Percentiles rank a stretch among this genome's conserved stretches.
Conservation (phyloP, 2,113 vertebrate species). For the Sterrhoptilus dennistouni region DNA sequence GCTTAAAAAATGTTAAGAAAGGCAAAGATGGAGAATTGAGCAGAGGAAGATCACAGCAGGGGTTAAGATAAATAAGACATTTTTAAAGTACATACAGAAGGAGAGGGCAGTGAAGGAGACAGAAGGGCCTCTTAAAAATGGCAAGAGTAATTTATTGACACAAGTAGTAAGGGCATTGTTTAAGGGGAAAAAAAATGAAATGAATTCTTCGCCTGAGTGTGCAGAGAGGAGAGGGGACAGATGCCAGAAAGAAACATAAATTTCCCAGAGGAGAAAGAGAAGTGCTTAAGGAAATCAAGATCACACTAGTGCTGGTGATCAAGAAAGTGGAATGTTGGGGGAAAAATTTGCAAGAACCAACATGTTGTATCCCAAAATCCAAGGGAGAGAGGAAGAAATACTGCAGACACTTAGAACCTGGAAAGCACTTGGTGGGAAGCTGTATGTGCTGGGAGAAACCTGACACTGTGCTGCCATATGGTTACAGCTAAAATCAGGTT, state of each 20-base stretch:
- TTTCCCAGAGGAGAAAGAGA: conserved; percentile 30
- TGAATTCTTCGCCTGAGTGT: not conserved
- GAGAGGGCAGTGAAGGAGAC: conserved; percentile 41
- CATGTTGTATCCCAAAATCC: not conserved
- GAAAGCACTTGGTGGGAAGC: conserved; percentile 23
- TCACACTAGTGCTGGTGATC: not conserved
- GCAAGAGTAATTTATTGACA: conserved; percentile 53
- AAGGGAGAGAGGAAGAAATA: not conserved
- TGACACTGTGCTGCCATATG: conserved; percentile 39
- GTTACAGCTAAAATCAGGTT: conserved; percentile 55
- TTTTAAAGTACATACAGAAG: conserved; percentile 1
- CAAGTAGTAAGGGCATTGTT: conserved; percentile 27
- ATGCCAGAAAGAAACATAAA: conserved; percentile 43
- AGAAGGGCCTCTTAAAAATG: conserved; percentile 47
- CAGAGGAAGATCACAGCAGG: not conserved
- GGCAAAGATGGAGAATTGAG: not conserved
- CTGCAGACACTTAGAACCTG: not conserved
- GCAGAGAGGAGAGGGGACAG: conserved; percentile 32
- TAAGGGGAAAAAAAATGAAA: not conserved
- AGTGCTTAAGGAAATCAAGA: conserved; percentile 34
- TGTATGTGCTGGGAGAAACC: not conserved
- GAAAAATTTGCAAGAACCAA: not conserved
- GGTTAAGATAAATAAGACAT: conserved; percentile 42
- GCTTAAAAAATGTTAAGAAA: not conserved
- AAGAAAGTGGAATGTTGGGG: not conserved